Conservation (phyloP, 2,888 invertebrate species). For the Chrysina gloriosa region DNA sequence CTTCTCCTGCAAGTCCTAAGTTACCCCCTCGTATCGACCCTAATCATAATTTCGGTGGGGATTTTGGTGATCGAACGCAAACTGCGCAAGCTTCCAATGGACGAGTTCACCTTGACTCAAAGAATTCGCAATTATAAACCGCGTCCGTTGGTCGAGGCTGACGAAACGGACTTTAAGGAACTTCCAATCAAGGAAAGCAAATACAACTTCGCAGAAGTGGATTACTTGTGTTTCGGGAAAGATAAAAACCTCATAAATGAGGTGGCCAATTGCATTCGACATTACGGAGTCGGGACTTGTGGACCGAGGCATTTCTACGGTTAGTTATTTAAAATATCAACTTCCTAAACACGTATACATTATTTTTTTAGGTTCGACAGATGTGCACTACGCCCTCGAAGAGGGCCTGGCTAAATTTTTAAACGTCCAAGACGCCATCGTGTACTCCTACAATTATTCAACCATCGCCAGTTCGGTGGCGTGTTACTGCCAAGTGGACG, state of each 20-base stretch:
- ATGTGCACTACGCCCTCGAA: constrained; percentile 91
- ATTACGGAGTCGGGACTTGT: constrained; percentile 97
- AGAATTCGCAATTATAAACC: constrained; percentile 9
- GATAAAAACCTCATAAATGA: constrained; percentile 80
- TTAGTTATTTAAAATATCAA: constrained; percentile 57
- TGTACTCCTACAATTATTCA: constrained; percentile 97
- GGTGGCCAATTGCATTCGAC: constrained; percentile 80
- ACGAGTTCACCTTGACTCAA: not conserved
- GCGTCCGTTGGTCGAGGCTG: not conserved
- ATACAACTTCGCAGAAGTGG: constrained; percentile 83
- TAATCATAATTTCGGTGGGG: constrained; percentile 10
- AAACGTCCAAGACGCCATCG: constrained; percentile 88
- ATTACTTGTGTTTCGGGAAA: constrained; percentile 82
- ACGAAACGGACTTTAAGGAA: not conserved
- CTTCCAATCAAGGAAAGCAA: constrained; percentile 57
- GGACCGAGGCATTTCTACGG: constrained; percentile 98
- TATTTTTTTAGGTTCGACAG: constrained; percentile 62
- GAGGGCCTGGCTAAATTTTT: constrained; percentile 86
- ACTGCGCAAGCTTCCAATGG: constrained; percentile 5
- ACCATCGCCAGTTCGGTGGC: constrained; percentile 95
- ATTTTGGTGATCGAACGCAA: not conserved
- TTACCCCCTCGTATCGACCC: constrained; percentile 5
- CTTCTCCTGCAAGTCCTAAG: not conserved
- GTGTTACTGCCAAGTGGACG: constrained; percentile 91
- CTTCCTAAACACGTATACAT: not conserved